These are phyloP conservation scores for Tenualosa thibaudeaui DNA, from an alignment of 2,797 vertebrate genomes.

Conservation along the genomic window DNA sequence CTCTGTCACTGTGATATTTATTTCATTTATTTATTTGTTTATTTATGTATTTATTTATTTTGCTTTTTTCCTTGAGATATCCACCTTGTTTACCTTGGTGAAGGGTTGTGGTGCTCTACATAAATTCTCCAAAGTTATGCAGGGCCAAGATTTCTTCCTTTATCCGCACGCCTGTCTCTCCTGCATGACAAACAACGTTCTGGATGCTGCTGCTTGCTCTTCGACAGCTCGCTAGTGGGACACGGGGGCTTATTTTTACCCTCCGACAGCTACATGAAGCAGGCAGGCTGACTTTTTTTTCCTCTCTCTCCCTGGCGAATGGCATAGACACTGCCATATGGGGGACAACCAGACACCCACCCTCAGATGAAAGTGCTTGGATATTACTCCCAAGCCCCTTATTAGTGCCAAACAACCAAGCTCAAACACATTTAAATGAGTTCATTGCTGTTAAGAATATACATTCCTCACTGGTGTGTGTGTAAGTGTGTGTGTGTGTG, in stretches of 20 bases:
- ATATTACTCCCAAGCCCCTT: constrained; percentile 17
- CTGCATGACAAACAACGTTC: constrained; percentile 3
- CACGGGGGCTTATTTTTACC: constrained; percentile 20
- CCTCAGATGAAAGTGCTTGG: constrained; percentile 64
- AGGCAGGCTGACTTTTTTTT: constrained; percentile 47
- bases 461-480: neutral
- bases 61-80: neutral
- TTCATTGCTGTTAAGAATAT: constrained; percentile 3
- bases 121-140: constrained; percentile 25
- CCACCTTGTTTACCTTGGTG: constrained; percentile 10
- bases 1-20: neutral
- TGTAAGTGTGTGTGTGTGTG: constrained; percentile 26
- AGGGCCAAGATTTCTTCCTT: constrained; percentile 6
- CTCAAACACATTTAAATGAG: neutral
- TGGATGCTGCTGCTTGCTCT: neutral
- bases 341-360: constrained; percentile 61
- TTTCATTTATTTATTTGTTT: neutral
- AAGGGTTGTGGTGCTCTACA: neutral
- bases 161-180: constrained; percentile 16
- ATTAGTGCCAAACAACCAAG: constrained; percentile 2
- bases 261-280: neutral
- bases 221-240: constrained; percentile 21
- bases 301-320: neutral
- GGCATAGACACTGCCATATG: neutral
- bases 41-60: no score